Percentiles rank a stretch among this genome's conserved stretches.
Conservation (phyloP, 92 coral and sea anemone genomes). For the Anthopleura xanthogrammica region DNA sequence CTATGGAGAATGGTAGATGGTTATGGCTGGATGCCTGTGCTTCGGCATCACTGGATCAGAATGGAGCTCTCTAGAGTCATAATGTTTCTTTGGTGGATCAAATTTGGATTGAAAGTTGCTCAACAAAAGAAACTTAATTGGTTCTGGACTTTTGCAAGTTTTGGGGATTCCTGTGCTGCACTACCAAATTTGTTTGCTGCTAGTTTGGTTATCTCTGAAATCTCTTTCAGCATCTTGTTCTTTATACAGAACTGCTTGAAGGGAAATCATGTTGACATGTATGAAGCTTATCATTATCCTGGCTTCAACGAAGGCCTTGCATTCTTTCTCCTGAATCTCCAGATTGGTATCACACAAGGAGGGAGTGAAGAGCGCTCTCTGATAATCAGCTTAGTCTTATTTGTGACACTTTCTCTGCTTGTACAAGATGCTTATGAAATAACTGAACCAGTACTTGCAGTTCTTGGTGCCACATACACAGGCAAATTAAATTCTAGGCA, state of each 20-base stretch:
- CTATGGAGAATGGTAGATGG: slow-evolving; percentile 54
- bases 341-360: slow-evolving; percentile 61
- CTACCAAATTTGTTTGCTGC: slow-evolving; percentile 70
- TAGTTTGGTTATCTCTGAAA: slow-evolving; percentile 66
- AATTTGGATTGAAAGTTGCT: slow-evolving; percentile 46
- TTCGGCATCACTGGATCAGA: slow-evolving; percentile 69
- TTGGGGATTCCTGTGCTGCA: slow-evolving; percentile 70
- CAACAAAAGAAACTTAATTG: slow-evolving; percentile 35
- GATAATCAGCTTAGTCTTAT: slow-evolving; percentile 67
- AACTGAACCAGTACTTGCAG: slow-evolving; percentile 73
- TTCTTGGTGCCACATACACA: slow-evolving; percentile 80
- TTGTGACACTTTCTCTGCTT: slow-evolving; percentile 78
- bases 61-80: slow-evolving; percentile 61
- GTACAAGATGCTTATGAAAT: slow-evolving; percentile 79
- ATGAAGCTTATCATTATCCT: slow-evolving; percentile 36
- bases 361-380: slow-evolving; percentile 66
- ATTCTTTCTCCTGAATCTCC: slow-evolving; percentile 69
- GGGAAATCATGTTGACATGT: slow-evolving; percentile 43
- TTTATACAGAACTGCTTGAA: slow-evolving; percentile 35
- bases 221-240: slow-evolving; percentile 53
- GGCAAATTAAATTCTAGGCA: slow-evolving; percentile 58
- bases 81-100: slow-evolving; percentile 70
- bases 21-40: slow-evolving; percentile 74
- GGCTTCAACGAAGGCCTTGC: slow-evolving; percentile 82
- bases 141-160: slow-evolving; percentile 53